phyloP scores from a whole-genome alignment of 1,140 invertebrate genomes.

The Elymnias hypermnestra region DNA sequence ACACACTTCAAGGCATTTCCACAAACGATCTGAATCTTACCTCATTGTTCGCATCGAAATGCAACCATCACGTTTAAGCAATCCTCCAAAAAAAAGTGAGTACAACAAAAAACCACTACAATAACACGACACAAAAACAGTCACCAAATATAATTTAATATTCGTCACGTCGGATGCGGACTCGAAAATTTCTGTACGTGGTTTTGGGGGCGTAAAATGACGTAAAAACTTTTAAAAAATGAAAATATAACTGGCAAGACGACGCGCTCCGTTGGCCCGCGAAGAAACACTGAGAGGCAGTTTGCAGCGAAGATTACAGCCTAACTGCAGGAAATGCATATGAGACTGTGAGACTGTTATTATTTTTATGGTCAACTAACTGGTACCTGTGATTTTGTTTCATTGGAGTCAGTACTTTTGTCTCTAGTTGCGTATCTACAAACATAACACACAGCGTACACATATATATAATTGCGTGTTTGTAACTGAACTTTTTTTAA shows the following conservation, averaged over 20 bases:
- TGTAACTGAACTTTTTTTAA: no score
- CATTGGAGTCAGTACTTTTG: no score
- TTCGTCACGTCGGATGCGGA: not conserved
- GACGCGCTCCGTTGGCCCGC: conserved; percentile 43
- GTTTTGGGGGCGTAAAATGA: conserved; percentile 17
- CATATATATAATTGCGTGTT: no score
- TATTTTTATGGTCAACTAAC: no score
- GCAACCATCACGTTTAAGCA: not conserved
- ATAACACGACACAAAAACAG: conserved; percentile 3
- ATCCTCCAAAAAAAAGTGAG: not conserved
- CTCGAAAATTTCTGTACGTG: conserved; percentile 15
- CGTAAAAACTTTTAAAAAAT: conserved; percentile 28
- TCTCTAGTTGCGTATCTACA: no score
- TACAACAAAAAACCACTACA: not conserved
- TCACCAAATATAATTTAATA: not conserved
- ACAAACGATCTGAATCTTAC: conserved; percentile 3
- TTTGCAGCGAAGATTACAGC: conserved; percentile 5
- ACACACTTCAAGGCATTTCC: not conserved
- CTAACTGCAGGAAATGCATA: conserved; percentile 22
- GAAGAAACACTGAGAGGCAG: conserved; percentile 31
- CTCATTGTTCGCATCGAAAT: conserved; percentile 2
- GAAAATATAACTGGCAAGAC: conserved; percentile 27
- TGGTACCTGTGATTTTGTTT: no score
- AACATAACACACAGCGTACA: no score
- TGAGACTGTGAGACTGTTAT: conserved; percentile 14